Conservation (phyloP, 2,888 invertebrate species). For the Pteria penguin region DNA sequence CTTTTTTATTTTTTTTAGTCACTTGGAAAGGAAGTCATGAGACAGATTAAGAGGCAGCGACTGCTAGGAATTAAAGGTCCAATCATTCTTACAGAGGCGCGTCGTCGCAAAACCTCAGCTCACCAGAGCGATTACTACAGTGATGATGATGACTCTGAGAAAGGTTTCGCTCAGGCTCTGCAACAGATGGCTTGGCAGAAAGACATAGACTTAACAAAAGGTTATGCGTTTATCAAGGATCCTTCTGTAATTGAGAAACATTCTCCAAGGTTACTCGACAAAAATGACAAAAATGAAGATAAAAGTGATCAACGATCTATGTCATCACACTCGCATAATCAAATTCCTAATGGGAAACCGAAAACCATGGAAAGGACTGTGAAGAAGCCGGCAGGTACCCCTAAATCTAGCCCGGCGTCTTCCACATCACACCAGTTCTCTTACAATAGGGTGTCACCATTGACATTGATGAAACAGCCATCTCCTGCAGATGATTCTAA, state of each 20-base stretch:
- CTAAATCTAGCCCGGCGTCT: conserved; percentile 59
- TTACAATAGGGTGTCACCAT: conserved; percentile 37
- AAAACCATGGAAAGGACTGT: conserved; percentile 54
- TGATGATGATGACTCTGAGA: conserved; percentile 54
- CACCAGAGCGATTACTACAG: conserved; percentile 33
- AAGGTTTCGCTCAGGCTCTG: conserved; percentile 66
- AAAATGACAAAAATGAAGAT: conserved; percentile 17
- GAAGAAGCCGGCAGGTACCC: conserved; percentile 62
- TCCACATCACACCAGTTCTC: conserved; percentile 18
- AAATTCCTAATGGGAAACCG: conserved; percentile 57
- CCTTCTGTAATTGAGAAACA: conserved; percentile 46
- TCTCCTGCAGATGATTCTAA: conserved; percentile 36
- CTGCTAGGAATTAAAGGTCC: conserved; percentile 58
- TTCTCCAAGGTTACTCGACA: conserved; percentile 6
- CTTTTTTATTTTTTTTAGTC: too few species aligned
- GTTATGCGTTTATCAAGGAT: conserved; percentile 60
- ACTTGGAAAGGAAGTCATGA: conserved; percentile 72
- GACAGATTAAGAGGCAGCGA: conserved; percentile 67
- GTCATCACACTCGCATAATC: conserved; percentile 28
- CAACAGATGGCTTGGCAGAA: conserved; percentile 88
- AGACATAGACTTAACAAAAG: conserved; percentile 83
- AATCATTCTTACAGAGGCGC: conserved; percentile 50
- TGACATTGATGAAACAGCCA: conserved; percentile 18
- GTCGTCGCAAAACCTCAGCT: conserved; percentile 38
- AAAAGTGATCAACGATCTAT: conserved; percentile 1